Conservation (phyloP, 1,140 invertebrate species). For the Drepana arcuata region DNA sequence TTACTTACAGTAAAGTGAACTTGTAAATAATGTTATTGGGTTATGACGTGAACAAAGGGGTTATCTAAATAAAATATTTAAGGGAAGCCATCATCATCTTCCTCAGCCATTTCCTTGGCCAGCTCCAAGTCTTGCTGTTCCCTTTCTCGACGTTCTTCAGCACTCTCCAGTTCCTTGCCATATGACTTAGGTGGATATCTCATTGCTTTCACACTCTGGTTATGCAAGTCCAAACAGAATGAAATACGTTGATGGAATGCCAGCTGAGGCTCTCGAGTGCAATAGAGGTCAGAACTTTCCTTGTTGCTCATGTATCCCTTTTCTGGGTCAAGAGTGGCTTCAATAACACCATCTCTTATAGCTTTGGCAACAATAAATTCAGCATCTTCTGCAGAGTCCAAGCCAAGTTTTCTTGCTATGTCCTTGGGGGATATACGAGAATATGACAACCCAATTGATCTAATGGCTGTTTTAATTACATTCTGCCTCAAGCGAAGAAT, state of each 20-base stretch:
- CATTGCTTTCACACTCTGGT: conserved; percentile 99
- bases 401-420: conserved; percentile 92
- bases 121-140: conserved; percentile 98
- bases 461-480: conserved; percentile 98
- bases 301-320: conserved; percentile 97
- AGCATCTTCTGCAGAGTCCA: conserved; percentile 97
- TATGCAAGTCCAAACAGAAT: conserved; percentile 98
- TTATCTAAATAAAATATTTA: no score
- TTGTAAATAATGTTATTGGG: no score
- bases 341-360: conserved; percentile 99
- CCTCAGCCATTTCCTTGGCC: conserved; percentile 99
- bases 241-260: conserved; percentile 98
- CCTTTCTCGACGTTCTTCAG: conserved; percentile 94
- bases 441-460: conserved; percentile 97
- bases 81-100: conserved; percentile 94
- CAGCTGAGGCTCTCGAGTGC: conserved; percentile 95
- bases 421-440: conserved; percentile 96
- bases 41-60: no score
- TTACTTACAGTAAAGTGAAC: no score
- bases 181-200: conserved; percentile 99
- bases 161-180: conserved; percentile 97
- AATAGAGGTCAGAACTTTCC: conserved; percentile 97
- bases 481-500: conserved; percentile 97
- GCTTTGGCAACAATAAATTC: conserved; percentile 99
- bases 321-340: conserved; percentile 96